Percentiles rank a stretch among this genome's conserved stretches.
These are phyloP conservation scores for Darevskia nairensis DNA, from an alignment of 2,797 vertebrate genomes.

Conservation along the genomic window DNA sequence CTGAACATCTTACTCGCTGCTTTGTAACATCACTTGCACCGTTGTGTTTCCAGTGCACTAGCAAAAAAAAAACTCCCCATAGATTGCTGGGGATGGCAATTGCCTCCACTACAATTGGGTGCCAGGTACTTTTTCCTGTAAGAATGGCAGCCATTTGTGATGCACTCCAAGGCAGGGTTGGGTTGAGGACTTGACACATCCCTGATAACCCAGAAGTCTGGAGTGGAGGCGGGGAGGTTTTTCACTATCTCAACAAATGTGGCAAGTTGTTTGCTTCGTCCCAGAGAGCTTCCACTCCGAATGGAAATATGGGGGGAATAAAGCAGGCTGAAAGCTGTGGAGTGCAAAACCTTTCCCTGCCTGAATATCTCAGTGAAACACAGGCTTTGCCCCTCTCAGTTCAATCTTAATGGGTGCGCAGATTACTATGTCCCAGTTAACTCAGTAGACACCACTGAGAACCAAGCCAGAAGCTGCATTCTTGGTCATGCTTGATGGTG, in stretches of 20 bases:
- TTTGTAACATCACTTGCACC: not conserved
- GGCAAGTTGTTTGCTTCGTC: not conserved
- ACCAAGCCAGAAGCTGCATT: not conserved
- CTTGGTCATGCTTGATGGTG: not conserved
- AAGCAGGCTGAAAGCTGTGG: not conserved
- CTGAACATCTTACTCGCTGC: fast-evolving
- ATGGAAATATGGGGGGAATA: not conserved
- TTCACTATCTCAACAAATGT: not conserved
- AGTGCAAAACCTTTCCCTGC: not conserved
- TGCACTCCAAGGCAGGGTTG: not conserved
- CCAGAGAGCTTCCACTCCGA: not conserved
- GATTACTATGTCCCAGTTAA: not conserved
- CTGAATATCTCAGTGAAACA: not conserved
- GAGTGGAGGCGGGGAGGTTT: not conserved
- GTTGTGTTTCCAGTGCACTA: not conserved
- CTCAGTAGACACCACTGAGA: not conserved
- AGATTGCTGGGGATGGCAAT: not conserved
- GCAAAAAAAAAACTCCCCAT: not conserved
- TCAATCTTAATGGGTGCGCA: not conserved
- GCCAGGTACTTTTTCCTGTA: not conserved
- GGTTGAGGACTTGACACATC: no score
- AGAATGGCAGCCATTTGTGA: not conserved
- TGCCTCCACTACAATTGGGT: not conserved
- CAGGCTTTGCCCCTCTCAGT: not conserved
- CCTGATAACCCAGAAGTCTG: not conserved